Evolutionary conservation across 2,113 vertebrate genomes (phyloP).

Genomic region (Aegotheles bennettii): DNA sequence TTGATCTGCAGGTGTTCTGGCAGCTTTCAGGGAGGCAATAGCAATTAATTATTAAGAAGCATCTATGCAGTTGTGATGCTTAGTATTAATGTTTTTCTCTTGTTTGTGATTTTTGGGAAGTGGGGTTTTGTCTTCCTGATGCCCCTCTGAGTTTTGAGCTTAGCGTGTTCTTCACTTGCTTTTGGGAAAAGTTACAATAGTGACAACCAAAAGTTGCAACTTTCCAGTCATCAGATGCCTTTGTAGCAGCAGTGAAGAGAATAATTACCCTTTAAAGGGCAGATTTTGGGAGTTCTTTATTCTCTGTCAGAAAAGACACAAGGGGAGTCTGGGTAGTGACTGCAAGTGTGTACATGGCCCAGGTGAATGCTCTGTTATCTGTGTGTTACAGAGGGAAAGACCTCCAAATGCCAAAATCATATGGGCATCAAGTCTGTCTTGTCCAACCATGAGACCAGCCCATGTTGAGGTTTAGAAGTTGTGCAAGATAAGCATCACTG

Average conservation of each 20-base stretch:
- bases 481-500: accelerated
- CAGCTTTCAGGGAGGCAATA: background rate
- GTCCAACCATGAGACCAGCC: accelerated
- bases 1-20: background rate
- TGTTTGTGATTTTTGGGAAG: background rate
- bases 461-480: accelerated
- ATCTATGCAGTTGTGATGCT: background rate
- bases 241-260: background rate
- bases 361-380: background rate
- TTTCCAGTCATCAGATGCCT: background rate
- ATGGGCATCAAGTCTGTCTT: accelerated
- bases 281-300: background rate
- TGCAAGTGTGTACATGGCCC: accelerated
- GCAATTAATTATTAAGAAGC: background rate
- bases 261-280: background rate
- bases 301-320: background rate
- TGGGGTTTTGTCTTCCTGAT: background rate
- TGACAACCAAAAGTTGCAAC: background rate
- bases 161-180: background rate
- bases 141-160: background rate
- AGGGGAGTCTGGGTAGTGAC: background rate
- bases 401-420: background rate
- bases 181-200: background rate
- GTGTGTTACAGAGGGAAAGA: accelerated
- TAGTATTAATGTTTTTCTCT: background rate